These are phyloP conservation scores for Oenanthe oenanthe DNA, from an alignment of 2,113 vertebrate species.

Conservation along the genomic window DNA sequence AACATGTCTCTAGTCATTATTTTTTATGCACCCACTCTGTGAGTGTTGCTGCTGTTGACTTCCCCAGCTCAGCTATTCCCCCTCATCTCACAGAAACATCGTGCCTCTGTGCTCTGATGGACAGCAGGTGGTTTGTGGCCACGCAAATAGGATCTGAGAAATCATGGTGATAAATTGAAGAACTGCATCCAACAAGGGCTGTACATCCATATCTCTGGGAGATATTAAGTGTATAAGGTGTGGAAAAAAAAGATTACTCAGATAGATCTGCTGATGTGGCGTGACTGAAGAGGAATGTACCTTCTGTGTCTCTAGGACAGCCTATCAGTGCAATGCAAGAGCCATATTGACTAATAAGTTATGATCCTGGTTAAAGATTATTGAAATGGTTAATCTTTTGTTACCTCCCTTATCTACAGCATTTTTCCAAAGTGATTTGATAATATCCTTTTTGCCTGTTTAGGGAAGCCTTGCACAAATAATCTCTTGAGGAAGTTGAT, in stretches of 20 bases:
- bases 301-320: background rate
- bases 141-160: background rate
- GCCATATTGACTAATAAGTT: background rate
- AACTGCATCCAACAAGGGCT: background rate
- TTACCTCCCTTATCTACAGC: background rate
- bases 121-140: background rate
- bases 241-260: background rate
- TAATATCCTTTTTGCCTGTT: background rate
- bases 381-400: background rate
- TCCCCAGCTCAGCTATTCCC: background rate
- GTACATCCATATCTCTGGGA: background rate
- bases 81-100: background rate
- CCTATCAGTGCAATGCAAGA: background rate
- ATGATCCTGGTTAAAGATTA: conserved; percentile 1
- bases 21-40: background rate
- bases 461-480: background rate
- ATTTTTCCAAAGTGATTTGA: background rate
- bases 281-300: background rate
- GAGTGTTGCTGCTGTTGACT: background rate
- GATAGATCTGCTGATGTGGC: background rate
- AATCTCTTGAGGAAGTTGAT: background rate
- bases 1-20: background rate
- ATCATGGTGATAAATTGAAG: background rate
- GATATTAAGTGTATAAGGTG: background rate
- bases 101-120: background rate